Base-by-base conservation (phyloP, 2,797 vertebrate genomes). In the Thaleichthys pacificus region DNA sequence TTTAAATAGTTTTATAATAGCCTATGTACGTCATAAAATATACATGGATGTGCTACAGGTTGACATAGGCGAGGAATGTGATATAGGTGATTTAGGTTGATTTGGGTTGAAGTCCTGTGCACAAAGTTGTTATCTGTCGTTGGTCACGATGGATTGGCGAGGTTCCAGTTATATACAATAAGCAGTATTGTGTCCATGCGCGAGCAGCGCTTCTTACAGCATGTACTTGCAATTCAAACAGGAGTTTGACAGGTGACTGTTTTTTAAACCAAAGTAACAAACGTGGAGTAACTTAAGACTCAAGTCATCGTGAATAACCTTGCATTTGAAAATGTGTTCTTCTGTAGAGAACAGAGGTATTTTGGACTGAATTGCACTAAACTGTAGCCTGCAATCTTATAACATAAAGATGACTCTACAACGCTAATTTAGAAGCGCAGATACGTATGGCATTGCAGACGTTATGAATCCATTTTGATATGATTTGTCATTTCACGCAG, bases 281-380 rank as follows among this genome's bases (percentile, higher is more conserved):
- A 89, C 89, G 89, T 90, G 89, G 88, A 90, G 69, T 62, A 72
- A 77, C 77, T 75, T 77, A 61, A n/a, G 57, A 61, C 24, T 64
- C 22, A 79, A 84, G 68, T 81, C 65, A 71, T 69, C 72, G 62
- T 73, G 69, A 86, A 83, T 78, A 91, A 91, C 89, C 89, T 94
- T 93, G 90, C 92, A 93, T 94, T 74, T 79, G 86, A 92, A 80
- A 92, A 92, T 92, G 91, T 93, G 89, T 92, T 87, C 84, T 80
- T 82, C 72, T 77, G 78, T 66, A 87, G 63, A 89, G 90, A 94
- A 91, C 90, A 92, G 90, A 95, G 91, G 88, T 93, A 92, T 95
- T 94, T 91, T 93, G 94, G 92, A 95, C 93, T 95, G 93, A 96
- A 95, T 95, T 96, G 95, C 96, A 97, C 95, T 96, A 96, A 95